Evolutionary conservation across 2,113 vertebrate species (phyloP).

Genomic region (Eupsittula cactorum): DNA sequence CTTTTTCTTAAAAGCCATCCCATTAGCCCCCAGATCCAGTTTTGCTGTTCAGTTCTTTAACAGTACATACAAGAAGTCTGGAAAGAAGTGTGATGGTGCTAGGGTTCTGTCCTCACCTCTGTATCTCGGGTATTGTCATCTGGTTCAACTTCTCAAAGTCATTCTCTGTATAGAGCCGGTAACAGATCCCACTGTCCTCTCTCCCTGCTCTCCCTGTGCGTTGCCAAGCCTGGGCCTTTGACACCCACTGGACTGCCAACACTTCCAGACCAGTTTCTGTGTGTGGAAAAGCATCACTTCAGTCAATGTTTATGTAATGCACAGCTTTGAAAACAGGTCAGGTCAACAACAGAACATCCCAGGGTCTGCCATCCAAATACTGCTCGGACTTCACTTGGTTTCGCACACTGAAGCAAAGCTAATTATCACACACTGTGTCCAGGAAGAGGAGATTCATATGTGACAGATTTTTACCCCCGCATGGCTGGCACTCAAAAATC

Average conservation of each 20-base stretch:
- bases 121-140: constrained; percentile 94
- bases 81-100: background rate
- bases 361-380: background rate
- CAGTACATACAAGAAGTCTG: background rate
- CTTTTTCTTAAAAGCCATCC: background rate
- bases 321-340: background rate
- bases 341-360: background rate
- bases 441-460: background rate
- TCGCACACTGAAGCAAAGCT: background rate
- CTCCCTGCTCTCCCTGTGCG: constrained; percentile 90
- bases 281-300: background rate
- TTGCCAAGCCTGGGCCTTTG: constrained; percentile 97
- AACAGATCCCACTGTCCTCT: constrained; percentile 88
- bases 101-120: constrained; percentile 80
- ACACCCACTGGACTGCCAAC: constrained; percentile 90
- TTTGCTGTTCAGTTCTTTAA: background rate
- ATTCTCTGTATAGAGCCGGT: constrained; percentile 93
- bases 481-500: background rate
- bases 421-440: accelerated
- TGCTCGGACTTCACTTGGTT: background rate
- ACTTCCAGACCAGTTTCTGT: constrained; percentile 92
- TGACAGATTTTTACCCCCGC: background rate
- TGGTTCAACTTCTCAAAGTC: constrained; percentile 90
- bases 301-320: accelerated
- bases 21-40: background rate